phyloP scores from a whole-genome alignment of 53 echinoderm and acorn worm species.

The Echinometra lucunter region DNA sequence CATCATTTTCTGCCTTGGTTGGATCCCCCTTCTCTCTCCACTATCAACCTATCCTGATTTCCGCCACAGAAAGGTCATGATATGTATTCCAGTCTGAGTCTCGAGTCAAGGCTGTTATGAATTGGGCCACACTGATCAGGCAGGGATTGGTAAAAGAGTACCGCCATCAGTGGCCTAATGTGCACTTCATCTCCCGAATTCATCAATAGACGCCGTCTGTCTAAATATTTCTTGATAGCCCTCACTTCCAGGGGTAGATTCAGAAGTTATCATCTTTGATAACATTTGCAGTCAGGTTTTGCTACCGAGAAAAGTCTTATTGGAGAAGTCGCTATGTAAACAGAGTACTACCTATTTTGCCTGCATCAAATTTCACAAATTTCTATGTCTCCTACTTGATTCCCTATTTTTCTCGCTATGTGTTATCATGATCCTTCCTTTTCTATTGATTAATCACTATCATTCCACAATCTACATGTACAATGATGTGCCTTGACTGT shows the following conservation, averaged over 20 bases:
- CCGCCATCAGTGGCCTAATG: constrained; percentile 61
- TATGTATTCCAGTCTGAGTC: constrained; percentile 43
- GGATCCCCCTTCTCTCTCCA: neutral
- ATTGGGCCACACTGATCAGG: constrained; percentile 37
- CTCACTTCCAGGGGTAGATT: neutral
- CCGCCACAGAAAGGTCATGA: constrained; percentile 48
- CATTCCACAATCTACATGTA: neutral
- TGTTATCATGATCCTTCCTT: neutral
- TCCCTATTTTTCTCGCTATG: neutral
- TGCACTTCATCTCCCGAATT: constrained; percentile 40
- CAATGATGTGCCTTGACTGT: neutral
- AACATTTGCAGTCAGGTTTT: neutral
- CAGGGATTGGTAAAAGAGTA: constrained; percentile 11
- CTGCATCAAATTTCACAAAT: constrained; percentile 22
- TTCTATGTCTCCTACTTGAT: neutral
- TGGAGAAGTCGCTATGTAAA: neutral
- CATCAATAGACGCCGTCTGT: constrained; percentile 61
- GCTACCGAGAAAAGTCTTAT: neutral
- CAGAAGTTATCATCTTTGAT: neutral
- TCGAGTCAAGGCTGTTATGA: constrained; percentile 45
- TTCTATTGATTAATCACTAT: neutral
- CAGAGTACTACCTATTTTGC: neutral
- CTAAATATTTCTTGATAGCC: constrained; percentile 50
- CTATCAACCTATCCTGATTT: constrained; percentile 27
- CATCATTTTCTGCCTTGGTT: neutral